Conservation (phyloP, 2,888 invertebrate genomes). For the Amorpha juglandis region DNA sequence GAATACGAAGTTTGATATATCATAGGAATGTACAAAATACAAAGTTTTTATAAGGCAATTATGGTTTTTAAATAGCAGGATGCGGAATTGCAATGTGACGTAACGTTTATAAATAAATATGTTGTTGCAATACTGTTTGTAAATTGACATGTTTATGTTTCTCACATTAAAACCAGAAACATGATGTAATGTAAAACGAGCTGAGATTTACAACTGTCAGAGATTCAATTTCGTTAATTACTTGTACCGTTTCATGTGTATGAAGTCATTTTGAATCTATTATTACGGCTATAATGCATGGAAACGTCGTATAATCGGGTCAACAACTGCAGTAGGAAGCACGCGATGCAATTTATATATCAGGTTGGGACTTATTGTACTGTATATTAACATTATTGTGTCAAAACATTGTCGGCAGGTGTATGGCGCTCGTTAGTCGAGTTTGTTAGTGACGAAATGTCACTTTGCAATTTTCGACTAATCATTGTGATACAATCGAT, state of each 20-base stretch:
- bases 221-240: not conserved
- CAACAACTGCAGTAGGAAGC: constrained; percentile 30
- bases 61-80: not conserved
- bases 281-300: not conserved
- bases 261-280: not conserved
- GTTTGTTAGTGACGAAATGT: constrained; percentile 30
- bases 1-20: not conserved
- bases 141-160: constrained; percentile 1
- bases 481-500: constrained; percentile 35
- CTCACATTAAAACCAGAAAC: not conserved
- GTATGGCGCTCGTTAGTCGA: constrained; percentile 28
- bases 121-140: not conserved
- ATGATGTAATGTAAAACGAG: constrained; percentile 8
- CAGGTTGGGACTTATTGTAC: not conserved
- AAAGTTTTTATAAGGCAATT: not conserved
- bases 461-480: constrained; percentile 43
- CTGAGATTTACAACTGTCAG: constrained; percentile 13
- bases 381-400: constrained; percentile 14
- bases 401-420: constrained; percentile 13
- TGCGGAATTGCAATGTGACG: not conserved
- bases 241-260: not conserved
- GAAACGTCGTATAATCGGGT: not conserved
- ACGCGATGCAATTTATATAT: constrained; percentile 45
- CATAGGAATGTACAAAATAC: not conserved
- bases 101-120: constrained; percentile 7